phyloP scores from a whole-genome alignment of 2,113 vertebrate species.

The Protomyctophum bolini region DNA sequence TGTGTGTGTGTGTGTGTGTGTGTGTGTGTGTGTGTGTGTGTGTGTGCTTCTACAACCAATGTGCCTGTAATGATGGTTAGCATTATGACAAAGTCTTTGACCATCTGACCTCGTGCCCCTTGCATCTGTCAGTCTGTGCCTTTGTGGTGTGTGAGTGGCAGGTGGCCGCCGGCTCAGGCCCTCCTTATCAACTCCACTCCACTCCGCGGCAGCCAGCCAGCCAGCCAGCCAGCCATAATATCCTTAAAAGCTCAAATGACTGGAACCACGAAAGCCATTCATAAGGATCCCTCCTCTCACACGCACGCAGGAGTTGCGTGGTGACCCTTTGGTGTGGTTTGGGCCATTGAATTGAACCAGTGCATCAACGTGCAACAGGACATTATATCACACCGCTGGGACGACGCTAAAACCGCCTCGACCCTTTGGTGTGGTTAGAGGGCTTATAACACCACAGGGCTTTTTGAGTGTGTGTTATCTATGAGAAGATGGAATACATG shows the following conservation, averaged over 20 bases:
- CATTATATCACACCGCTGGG: too few species aligned
- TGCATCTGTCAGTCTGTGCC: constrained; percentile 69
- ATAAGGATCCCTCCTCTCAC: constrained; percentile 12
- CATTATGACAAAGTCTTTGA: constrained; percentile 61
- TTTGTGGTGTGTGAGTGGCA: constrained; percentile 69
- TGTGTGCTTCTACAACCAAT: background rate
- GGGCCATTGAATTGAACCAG: too few species aligned
- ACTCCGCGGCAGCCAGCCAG: constrained; percentile 37
- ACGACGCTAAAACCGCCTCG: too few species aligned
- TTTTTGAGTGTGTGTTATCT: too few species aligned
- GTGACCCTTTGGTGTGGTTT: too few species aligned
- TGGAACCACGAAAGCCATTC: constrained; percentile 39
- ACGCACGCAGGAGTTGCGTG: too few species aligned
- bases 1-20: too few species aligned
- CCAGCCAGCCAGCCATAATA: constrained; percentile 40
- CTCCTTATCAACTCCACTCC: constrained; percentile 32
- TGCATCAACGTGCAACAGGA: too few species aligned
- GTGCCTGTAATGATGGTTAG: constrained; percentile 51
- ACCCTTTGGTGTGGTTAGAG: too few species aligned
- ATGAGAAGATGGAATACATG: too few species aligned
- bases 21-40: too few species aligned
- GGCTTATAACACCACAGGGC: too few species aligned
- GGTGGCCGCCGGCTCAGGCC: constrained; percentile 58
- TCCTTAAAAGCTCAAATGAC: constrained; percentile 48
- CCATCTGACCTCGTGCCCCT: constrained; percentile 68